A percentile compares a stretch with the other conserved stretches of the same genome.
Conservation (phyloP, 2,113 vertebrate genomes). For the Salvelinus alpinus region DNA sequence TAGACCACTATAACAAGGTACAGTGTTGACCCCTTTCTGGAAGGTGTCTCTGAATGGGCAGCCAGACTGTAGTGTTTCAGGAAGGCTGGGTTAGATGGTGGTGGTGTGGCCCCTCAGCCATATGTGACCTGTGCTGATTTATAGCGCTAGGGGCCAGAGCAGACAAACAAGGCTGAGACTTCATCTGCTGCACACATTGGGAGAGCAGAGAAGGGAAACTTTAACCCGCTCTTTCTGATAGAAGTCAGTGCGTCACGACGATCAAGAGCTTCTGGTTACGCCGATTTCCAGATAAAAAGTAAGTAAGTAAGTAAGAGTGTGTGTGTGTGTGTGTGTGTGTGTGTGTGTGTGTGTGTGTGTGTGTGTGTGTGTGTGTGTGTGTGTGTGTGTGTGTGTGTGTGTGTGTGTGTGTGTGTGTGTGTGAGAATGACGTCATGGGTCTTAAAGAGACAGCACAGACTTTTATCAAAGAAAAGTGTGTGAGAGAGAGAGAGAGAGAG, state of each 20-base stretch:
- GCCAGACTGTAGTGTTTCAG: background rate
- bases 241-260: constrained; percentile 14
- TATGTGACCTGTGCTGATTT: constrained; percentile 63
- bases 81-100: background rate
- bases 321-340: background rate
- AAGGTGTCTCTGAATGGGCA: constrained; percentile 28
- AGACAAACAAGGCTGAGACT: constrained; percentile 60
- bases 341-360: background rate
- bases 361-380: background rate
- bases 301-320: background rate
- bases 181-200: constrained; percentile 66
- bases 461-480: no score
- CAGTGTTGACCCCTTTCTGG: background rate
- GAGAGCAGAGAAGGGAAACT: constrained; percentile 38
- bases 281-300: no score
- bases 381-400: no score
- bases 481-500: no score
- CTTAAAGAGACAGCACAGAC: no score
- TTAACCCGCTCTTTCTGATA: constrained; percentile 4
- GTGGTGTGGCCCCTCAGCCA: constrained; percentile 35
- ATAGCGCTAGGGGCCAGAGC: constrained; percentile 59
- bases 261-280: constrained; percentile 4
- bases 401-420: background rate
- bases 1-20: no score
- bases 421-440: no score